Percentiles rank a stretch among this genome's conserved stretches.
Conservation (phyloP, 1,140 invertebrate genomes). For the Aphaenogaster floridana region DNA sequence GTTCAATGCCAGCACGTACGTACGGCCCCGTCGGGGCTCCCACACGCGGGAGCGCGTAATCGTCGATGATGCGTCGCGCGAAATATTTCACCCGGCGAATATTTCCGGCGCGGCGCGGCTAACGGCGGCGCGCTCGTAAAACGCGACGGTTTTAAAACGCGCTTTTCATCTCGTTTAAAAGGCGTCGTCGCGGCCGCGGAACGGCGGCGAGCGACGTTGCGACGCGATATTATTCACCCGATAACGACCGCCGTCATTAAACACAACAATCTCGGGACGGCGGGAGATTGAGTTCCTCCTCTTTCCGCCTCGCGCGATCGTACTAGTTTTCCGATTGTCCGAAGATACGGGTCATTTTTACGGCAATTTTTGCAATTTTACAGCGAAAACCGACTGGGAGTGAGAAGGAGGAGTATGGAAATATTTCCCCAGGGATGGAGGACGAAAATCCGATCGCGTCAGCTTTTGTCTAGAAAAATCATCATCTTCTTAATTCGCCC, state of each 20-base stretch:
- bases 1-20: constrained; percentile 37
- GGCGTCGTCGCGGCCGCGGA: neutral
- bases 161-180: constrained; percentile 60
- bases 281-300: constrained; percentile 15
- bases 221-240: constrained; percentile 44
- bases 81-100: constrained; percentile 37
- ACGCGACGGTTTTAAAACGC: constrained; percentile 56
- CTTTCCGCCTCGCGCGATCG: neutral
- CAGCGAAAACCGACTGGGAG: neutral
- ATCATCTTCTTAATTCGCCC: too few relatives aligned
- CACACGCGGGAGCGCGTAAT: constrained; percentile 6
- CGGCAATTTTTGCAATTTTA: neutral
- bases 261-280: constrained; percentile 22
- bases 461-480: neutral
- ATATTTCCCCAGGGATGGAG: neutral
- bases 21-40: neutral
- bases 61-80: constrained; percentile 40
- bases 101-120: constrained; percentile 24
- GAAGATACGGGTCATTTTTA: neutral
- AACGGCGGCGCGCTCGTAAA: constrained; percentile 48
- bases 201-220: constrained; percentile 1
- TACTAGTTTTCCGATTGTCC: constrained; percentile 9
- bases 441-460: too few relatives aligned
- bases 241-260: constrained; percentile 44
- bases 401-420: neutral